phyloP scores from a whole-genome alignment of 2,888 invertebrate genomes.

The Drosophila yooni region DNA sequence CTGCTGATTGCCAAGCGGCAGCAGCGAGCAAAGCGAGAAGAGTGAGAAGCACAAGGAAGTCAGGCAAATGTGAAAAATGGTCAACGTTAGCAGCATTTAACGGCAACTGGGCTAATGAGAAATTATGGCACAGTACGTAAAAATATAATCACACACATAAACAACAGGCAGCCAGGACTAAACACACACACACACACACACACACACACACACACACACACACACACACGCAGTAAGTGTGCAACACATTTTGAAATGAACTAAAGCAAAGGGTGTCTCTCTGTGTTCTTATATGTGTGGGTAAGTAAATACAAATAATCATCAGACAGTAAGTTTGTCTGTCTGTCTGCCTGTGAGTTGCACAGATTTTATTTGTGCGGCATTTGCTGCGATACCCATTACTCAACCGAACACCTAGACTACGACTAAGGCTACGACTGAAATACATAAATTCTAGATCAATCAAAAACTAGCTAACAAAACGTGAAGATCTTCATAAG shows the following conservation, averaged over 20 bases:
- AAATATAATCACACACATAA: constrained; percentile 52
- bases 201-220: constrained; percentile 35
- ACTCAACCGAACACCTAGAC: not conserved
- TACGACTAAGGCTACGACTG: too few relatives aligned
- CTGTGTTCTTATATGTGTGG: constrained; percentile 30
- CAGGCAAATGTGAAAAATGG: constrained; percentile 60
- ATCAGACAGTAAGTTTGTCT: constrained; percentile 70
- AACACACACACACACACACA: constrained; percentile 39
- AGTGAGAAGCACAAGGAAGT: not conserved
- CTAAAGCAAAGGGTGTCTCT: constrained; percentile 41
- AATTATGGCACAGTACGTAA: constrained; percentile 76
- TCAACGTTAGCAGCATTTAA: constrained; percentile 60
- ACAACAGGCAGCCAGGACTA: constrained; percentile 5
- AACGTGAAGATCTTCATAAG: not conserved
- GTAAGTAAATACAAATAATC: constrained; percentile 75
- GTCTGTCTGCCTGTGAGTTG: constrained; percentile 37
- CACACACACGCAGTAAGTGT: constrained; percentile 39
- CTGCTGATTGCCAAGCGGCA: constrained; percentile 48
- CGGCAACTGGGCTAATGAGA: constrained; percentile 83
- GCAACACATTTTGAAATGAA: constrained; percentile 52
- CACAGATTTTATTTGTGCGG: constrained; percentile 68
- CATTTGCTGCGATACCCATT: constrained; percentile 34
- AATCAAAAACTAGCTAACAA: not conserved
- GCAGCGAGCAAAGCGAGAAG: not conserved
- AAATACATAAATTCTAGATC: not conserved